A percentile compares a stretch with the other conserved stretches of the same genome.
phyloP scores from a whole-genome alignment of 2,888 invertebrate species.

The Sarcophaga carnaria region DNA sequence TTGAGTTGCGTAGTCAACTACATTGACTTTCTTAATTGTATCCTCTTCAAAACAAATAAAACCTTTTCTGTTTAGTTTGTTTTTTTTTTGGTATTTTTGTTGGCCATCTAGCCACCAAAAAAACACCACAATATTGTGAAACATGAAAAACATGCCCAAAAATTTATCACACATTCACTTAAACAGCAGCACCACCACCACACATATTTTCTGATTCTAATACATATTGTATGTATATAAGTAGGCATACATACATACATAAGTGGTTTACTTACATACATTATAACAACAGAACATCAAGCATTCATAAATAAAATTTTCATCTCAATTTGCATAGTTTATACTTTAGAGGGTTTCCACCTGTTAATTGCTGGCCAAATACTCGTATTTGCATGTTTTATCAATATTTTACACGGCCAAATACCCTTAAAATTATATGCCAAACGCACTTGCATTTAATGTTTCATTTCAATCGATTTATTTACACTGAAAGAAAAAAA shows the following conservation, averaged over 20 bases:
- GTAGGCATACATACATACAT: no score
- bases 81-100: not conserved
- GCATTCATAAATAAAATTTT: slow-evolving; percentile 53
- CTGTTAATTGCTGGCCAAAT: slow-evolving; percentile 65
- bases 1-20: not conserved
- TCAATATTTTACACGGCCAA: slow-evolving; percentile 62
- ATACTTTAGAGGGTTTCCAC: slow-evolving; percentile 40
- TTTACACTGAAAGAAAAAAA: slow-evolving; percentile 32
- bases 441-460: slow-evolving; percentile 49
- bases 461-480: slow-evolving; percentile 17
- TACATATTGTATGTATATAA: not conserved
- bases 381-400: slow-evolving; percentile 63
- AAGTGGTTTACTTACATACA: no score
- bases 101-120: not conserved
- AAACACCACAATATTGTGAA: not conserved
- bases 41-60: slow-evolving; percentile 35
- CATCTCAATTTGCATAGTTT: slow-evolving; percentile 54
- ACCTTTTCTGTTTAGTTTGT: not conserved
- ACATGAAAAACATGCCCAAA: slow-evolving; percentile 6
- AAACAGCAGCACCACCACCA: no score
- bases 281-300: not conserved
- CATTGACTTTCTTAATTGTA: slow-evolving; percentile 52
- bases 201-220: not conserved
- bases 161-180: not conserved
- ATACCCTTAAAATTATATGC: slow-evolving; percentile 44